A percentile compares a stretch with the other conserved stretches of the same genome.
These are phyloP conservation scores for Micrastur ruficollis DNA, from an alignment of 2,797 vertebrate genomes.

Conservation along the genomic window DNA sequence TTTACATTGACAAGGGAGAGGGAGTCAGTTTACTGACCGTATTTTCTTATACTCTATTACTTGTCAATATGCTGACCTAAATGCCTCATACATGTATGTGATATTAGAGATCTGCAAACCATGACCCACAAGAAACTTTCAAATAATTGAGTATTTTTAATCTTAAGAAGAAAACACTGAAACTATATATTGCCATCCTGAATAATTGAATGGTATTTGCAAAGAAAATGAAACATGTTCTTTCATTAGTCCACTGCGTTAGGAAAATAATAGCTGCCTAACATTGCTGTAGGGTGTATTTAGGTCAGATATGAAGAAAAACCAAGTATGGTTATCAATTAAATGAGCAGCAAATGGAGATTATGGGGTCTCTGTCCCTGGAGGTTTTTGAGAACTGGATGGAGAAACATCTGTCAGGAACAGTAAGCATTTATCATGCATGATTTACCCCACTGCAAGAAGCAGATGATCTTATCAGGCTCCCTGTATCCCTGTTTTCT, in stretches of 20 bases:
- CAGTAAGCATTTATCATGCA: not conserved
- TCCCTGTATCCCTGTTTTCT: not conserved
- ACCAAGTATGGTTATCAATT: not conserved
- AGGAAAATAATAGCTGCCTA: not conserved
- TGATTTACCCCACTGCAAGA: not conserved
- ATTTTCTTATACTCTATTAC: not conserved
- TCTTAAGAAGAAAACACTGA: not conserved
- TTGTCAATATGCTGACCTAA: not conserved
- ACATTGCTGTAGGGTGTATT: not conserved
- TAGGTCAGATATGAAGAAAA: not conserved
- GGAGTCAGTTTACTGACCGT: not conserved
- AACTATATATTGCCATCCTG: not conserved
- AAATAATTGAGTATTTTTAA: not conserved
- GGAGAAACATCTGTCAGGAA: not conserved
- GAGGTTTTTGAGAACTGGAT: not conserved
- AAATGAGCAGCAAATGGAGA: not conserved
- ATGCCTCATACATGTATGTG: not conserved
- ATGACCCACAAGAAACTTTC: not conserved
- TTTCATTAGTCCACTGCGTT: not conserved
- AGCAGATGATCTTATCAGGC: not conserved
- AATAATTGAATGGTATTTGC: not conserved
- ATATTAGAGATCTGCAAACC: not conserved
- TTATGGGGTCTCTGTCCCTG: not conserved
- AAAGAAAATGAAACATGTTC: not conserved
- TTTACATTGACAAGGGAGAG: not conserved